Conservation (phyloP, 2,888 invertebrate species). For the Harpalus rufipes region DNA sequence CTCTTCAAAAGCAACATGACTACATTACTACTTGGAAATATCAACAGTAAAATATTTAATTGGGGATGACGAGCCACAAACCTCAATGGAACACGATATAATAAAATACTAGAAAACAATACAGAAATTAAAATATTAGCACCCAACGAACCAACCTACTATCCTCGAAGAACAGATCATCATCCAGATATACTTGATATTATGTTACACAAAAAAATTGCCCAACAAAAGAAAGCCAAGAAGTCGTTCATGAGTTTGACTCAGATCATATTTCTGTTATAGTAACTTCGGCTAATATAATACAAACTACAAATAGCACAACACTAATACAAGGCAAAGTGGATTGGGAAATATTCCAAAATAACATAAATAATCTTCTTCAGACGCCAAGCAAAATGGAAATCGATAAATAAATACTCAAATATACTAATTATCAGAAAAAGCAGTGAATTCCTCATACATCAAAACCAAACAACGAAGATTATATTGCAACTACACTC, state of each 20-base stretch:
- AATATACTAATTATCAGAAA: not conserved
- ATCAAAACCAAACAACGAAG: not conserved
- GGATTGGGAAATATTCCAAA: slow-evolving; percentile 36
- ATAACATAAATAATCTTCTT: slow-evolving; percentile 12
- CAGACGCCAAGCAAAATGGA: slow-evolving; percentile 9
- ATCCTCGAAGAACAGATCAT: slow-evolving; percentile 56
- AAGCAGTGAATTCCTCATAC: not conserved
- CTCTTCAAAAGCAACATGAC: slow-evolving; percentile 44
- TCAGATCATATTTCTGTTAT: slow-evolving; percentile 63
- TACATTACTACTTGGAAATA: slow-evolving; percentile 59
- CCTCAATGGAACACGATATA: slow-evolving; percentile 48
- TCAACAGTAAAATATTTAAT: slow-evolving; percentile 55
- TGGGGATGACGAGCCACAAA: slow-evolving; percentile 65
- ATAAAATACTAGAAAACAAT: slow-evolving; percentile 48
- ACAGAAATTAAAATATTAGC: slow-evolving; percentile 54
- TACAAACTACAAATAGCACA: not conserved
- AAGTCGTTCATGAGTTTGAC: slow-evolving; percentile 62
- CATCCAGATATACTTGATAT: slow-evolving; percentile 65
- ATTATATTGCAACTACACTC: slow-evolving; percentile 5
- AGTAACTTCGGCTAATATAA: slow-evolving; percentile 19
- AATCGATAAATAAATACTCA: not conserved
- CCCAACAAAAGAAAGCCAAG: slow-evolving; percentile 61
- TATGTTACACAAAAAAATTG: slow-evolving; percentile 30
- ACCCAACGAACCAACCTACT: slow-evolving; percentile 64
- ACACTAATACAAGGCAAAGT: not conserved